A percentile compares a stretch with the other conserved stretches of the same genome.
Evolutionary conservation across 2,797 vertebrate genomes (phyloP).

Genomic region (Tamandua tetradactyla): DNA sequence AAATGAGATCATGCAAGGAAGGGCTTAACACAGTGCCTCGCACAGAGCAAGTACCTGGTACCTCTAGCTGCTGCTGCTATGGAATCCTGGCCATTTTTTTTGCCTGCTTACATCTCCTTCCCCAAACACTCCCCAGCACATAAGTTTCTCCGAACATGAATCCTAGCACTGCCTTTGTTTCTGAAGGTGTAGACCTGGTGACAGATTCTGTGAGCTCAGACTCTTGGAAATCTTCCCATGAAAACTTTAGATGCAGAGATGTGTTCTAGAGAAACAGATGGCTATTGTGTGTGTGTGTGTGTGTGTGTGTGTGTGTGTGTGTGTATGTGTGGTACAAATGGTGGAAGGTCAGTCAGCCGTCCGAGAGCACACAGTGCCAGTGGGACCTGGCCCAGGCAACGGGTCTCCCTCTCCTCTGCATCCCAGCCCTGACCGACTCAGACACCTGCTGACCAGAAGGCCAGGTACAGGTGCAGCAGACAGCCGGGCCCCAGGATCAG

Average conservation of each 20-base stretch:
- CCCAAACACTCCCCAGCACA: not conserved
- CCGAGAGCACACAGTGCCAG: not conserved
- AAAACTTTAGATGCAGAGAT: not conserved
- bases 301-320: too few relatives aligned
- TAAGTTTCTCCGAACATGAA: not conserved
- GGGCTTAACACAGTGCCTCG: fast-evolving
- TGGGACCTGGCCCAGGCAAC: fast-evolving
- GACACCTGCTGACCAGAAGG: not conserved
- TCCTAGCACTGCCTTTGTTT: not conserved
- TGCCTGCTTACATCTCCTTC: not conserved
- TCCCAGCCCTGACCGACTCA: not conserved
- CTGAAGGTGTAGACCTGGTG: not conserved
- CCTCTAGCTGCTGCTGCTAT: fast-evolving
- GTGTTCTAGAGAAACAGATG: not conserved
- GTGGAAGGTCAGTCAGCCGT: slow-evolving; percentile 8
- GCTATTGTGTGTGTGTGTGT: too few relatives aligned
- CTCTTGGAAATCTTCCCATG: slow-evolving; percentile 40
- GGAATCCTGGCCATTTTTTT: not conserved
- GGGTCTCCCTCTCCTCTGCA: not conserved
- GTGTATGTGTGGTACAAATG: not conserved
- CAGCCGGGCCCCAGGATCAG: not conserved
- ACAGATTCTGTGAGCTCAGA: not conserved
- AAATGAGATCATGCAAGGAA: fast-evolving
- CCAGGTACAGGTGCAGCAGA: not conserved
- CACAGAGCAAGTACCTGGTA: not conserved